Conservation (phyloP, 2,113 vertebrate genomes). For the Raja brachyura region DNA sequence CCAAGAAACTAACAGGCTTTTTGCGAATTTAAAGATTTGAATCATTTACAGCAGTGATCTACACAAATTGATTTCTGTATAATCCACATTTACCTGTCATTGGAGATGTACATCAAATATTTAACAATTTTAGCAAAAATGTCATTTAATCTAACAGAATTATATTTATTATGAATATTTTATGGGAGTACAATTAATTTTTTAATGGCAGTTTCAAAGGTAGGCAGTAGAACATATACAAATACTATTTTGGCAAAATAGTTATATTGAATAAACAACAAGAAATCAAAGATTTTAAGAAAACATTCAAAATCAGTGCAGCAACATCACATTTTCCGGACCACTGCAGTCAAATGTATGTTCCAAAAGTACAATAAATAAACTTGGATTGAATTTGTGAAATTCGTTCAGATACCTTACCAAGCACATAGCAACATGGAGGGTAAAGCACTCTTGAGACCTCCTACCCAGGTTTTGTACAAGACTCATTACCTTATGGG, state of each 20-base stretch:
- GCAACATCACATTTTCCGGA: slow-evolving; percentile 33
- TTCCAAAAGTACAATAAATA: not conserved
- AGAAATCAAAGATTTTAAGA: not conserved
- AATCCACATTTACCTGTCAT: not conserved
- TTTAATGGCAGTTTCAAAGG: slow-evolving; percentile 29
- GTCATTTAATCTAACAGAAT: not conserved
- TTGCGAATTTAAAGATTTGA: not conserved
- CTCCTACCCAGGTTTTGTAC: not conserved
- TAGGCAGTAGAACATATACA: slow-evolving; percentile 26
- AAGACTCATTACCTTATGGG: slow-evolving; percentile 3
- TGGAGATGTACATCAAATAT: not conserved
- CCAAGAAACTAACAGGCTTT: not conserved
- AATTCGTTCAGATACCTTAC: not conserved
- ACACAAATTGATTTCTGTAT: not conserved
- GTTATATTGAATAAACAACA: slow-evolving; percentile 9
- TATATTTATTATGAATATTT: slow-evolving; percentile 31
- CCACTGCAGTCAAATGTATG: slow-evolving; percentile 1
- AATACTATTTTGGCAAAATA: slow-evolving; percentile 35
- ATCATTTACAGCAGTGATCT: not conserved
- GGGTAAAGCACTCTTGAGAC: slow-evolving; percentile 9
- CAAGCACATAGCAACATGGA: slow-evolving; percentile 26
- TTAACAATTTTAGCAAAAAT: not conserved
- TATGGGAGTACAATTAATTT: slow-evolving; percentile 14
- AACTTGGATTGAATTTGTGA: not conserved
- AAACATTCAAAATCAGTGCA: slow-evolving; percentile 32